These are phyloP conservation scores for Drosophila barbarae DNA, from an alignment of 2,888 invertebrate species.

Conservation along the genomic window DNA sequence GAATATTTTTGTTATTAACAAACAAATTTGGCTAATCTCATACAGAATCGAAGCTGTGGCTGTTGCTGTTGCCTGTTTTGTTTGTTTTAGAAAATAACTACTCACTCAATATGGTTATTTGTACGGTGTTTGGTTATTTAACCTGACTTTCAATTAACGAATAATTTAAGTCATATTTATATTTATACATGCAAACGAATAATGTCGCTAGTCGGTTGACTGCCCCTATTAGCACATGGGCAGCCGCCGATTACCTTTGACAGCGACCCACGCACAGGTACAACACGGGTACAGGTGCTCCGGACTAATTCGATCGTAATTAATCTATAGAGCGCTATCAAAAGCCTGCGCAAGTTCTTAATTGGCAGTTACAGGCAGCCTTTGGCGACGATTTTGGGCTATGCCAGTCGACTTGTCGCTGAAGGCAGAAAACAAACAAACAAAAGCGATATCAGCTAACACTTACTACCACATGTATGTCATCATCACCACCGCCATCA, in stretches of 20 bases:
- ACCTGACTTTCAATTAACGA: constrained; percentile 48
- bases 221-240: constrained; percentile 54
- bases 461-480: constrained; percentile 62
- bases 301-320: constrained; percentile 21
- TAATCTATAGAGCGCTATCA: constrained; percentile 46
- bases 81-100: constrained; percentile 34
- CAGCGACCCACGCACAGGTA: constrained; percentile 33
- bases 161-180: constrained; percentile 64
- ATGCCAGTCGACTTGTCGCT: constrained; percentile 30
- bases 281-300: constrained; percentile 15
- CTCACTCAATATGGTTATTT: constrained; percentile 63
- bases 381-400: constrained; percentile 41
- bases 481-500: constrained; percentile 49
- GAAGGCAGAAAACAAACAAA: constrained; percentile 52
- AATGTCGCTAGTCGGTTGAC: constrained; percentile 45
- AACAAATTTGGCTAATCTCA: constrained; percentile 17
- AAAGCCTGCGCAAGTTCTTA: constrained; percentile 44
- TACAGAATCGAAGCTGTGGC: constrained; percentile 15
- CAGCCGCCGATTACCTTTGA: constrained; percentile 60
- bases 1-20: neutral
- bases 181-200: constrained; percentile 50
- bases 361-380: constrained; percentile 40
- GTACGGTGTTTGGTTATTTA: constrained; percentile 47
- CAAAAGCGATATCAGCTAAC: constrained; percentile 53
- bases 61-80: constrained; percentile 21